These are phyloP conservation scores for Lampropteryx suffumata DNA, from an alignment of 2,888 invertebrate species.

Conservation along the genomic window DNA sequence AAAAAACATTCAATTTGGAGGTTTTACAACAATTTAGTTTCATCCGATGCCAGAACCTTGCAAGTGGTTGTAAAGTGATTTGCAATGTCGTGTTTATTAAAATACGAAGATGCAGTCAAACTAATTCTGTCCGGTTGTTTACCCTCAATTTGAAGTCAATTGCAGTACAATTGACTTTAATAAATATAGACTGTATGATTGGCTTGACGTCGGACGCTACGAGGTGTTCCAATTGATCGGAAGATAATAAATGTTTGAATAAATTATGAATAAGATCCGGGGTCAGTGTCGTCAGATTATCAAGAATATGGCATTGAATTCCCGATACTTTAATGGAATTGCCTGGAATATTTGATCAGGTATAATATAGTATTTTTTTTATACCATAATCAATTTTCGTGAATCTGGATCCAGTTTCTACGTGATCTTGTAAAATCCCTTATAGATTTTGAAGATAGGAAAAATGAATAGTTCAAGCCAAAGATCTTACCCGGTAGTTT, in stretches of 20 bases:
- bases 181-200: constrained; percentile 16
- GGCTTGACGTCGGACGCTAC: constrained; percentile 11
- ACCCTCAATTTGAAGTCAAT: constrained; percentile 21
- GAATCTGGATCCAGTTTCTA: too few relatives aligned
- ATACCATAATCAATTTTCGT: too few relatives aligned
- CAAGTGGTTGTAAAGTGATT: neutral
- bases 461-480: too few relatives aligned
- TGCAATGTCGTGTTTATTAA: neutral
- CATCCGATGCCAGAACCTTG: neutral
- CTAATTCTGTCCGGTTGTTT: constrained; percentile 15
- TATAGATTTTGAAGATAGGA: too few relatives aligned
- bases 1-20: too few relatives aligned
- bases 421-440: too few relatives aligned
- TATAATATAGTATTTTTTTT: too few relatives aligned
- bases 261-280: constrained; percentile 8
- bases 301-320: too few relatives aligned
- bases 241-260: constrained; percentile 15
- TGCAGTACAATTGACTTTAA: constrained; percentile 21
- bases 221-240: constrained; percentile 21
- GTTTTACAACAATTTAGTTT: too few relatives aligned
- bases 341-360: too few relatives aligned
- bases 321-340: too few relatives aligned
- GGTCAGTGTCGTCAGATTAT: constrained; percentile 4
- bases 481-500: too few relatives aligned
- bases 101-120: constrained; percentile 11